Evolutionary conservation across 2,797 vertebrate species (phyloP).

Genomic region (Hozukius guyotensis): DNA sequence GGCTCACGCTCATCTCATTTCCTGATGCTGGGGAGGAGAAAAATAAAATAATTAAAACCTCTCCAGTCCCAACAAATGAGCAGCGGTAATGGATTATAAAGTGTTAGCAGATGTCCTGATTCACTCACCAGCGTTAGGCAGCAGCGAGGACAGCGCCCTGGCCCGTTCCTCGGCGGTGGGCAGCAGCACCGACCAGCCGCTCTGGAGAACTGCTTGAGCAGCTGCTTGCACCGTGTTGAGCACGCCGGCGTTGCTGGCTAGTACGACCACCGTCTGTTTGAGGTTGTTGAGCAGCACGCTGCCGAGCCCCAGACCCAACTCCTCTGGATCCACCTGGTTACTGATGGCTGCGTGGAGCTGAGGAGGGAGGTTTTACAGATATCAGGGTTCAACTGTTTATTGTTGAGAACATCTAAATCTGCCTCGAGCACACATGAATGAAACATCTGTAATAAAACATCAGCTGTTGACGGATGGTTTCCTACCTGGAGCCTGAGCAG

Average conservation of each 20-base stretch:
- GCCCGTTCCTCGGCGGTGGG: conserved; percentile 97
- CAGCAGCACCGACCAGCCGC: conserved; percentile 96
- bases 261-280: conserved; percentile 94
- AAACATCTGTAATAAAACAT: no score
- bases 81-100: background rate
- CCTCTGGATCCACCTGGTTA: conserved; percentile 96
- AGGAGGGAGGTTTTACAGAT: background rate
- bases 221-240: conserved; percentile 93
- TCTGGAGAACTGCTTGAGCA: conserved; percentile 96
- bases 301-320: conserved; percentile 93
- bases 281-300: conserved; percentile 93
- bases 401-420: background rate
- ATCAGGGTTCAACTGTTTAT: background rate
- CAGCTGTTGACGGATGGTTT: background rate
- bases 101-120: background rate
- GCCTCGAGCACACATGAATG: no score
- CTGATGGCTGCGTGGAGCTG: conserved; percentile 97
- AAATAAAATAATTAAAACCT: background rate
- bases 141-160: conserved; percentile 92
- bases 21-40: conserved; percentile 85
- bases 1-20: conserved; percentile 94
- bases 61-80: background rate
- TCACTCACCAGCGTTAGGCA: conserved; percentile 91
- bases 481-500: conserved; percentile 94
- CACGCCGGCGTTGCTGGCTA: conserved; percentile 96